These are phyloP conservation scores for Hololepta plana DNA, from an alignment of 2,888 invertebrate species.

Conservation along the genomic window DNA sequence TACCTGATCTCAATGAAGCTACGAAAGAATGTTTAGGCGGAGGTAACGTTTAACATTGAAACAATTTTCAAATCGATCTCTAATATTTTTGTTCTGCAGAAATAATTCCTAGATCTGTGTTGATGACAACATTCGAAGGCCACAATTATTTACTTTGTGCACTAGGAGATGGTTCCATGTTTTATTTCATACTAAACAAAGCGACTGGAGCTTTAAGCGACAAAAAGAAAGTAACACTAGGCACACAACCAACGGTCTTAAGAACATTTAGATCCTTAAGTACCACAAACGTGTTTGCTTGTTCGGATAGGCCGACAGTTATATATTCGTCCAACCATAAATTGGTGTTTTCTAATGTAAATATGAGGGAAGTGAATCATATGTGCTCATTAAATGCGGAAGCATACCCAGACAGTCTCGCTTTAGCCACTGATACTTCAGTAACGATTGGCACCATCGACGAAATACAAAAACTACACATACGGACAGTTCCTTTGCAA, in stretches of 20 bases:
- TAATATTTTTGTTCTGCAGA: constrained; percentile 40
- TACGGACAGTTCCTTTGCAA: constrained; percentile 83
- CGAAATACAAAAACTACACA: constrained; percentile 95
- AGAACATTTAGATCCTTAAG: constrained; percentile 76
- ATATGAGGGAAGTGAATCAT: constrained; percentile 84
- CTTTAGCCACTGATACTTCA: constrained; percentile 72
- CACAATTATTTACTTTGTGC: constrained; percentile 81
- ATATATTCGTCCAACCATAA: constrained; percentile 99
- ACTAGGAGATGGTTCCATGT: constrained; percentile 93
- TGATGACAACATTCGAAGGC: constrained; percentile 88
- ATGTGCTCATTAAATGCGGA: constrained; percentile 96
- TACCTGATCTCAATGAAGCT: constrained; percentile 65
- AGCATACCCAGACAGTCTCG: constrained; percentile 85
- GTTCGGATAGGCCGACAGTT: constrained; percentile 95
- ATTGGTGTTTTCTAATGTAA: constrained; percentile 95
- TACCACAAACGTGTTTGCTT: constrained; percentile 95
- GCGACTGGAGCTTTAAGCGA: constrained; percentile 59
- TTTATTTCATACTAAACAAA: constrained; percentile 78
- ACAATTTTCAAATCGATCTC: too few relatives aligned
- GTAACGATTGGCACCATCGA: constrained; percentile 95
- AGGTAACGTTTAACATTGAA: constrained; percentile 27
- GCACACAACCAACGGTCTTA: constrained; percentile 91
- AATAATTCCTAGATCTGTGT: constrained; percentile 88
- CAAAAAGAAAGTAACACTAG: constrained; percentile 89
- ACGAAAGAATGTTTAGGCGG: constrained; percentile 81